phyloP scores from a whole-genome alignment of 2,113 vertebrate species.

The Rattus rattus region DNA sequence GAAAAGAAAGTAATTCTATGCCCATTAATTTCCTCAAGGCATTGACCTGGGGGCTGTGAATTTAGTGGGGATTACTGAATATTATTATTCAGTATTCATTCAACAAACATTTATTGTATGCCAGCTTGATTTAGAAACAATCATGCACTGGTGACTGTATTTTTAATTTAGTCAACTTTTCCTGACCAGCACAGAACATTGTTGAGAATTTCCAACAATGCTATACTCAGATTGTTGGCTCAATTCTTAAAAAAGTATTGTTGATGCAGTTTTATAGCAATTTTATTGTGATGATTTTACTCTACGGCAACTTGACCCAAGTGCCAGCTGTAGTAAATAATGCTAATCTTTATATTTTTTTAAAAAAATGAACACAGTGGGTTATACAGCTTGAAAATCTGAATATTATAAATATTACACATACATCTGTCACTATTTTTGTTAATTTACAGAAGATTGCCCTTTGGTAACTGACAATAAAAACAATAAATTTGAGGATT shows the following conservation, averaged over 20 bases:
- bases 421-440: neutral
- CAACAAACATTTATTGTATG: constrained; percentile 56
- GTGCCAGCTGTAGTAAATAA: constrained; percentile 78
- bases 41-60: constrained; percentile 55
- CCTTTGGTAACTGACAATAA: constrained; percentile 75
- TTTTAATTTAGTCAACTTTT: constrained; percentile 57
- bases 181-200: neutral
- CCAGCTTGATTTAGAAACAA: constrained; percentile 81
- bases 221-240: constrained; percentile 31
- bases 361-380: constrained; percentile 72
- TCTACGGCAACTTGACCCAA: constrained; percentile 72
- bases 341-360: constrained; percentile 78
- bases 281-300: constrained; percentile 66
- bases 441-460: constrained; percentile 57
- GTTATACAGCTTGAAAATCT: constrained; percentile 74
- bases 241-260: constrained; percentile 57
- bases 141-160: constrained; percentile 76
- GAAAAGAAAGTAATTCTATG: constrained; percentile 34
- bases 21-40: constrained; percentile 53
- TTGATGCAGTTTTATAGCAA: constrained; percentile 53
- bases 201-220: neutral
- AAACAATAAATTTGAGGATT: constrained; percentile 76
- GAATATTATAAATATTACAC: constrained; percentile 63
- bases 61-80: constrained; percentile 77
- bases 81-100: constrained; percentile 74